Evolutionary conservation across 2,888 invertebrate species (phyloP), one percentile per base, ranked within the genome.

Genomic region (Eueremaeus valkanovi): DNA sequence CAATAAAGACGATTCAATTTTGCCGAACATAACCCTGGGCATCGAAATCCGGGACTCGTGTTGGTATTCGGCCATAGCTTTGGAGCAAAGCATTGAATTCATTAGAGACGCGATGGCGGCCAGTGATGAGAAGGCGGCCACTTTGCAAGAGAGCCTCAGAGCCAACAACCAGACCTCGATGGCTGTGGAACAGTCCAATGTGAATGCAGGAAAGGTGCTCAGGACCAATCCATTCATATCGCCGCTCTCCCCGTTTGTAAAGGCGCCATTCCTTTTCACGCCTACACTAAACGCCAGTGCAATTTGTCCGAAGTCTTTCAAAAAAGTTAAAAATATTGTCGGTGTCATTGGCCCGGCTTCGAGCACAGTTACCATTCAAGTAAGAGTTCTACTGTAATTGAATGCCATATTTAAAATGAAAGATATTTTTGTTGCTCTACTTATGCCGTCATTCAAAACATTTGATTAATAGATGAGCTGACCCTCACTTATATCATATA

Each of bases 11-110:
- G 82, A 84, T 0, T 83, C 84, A 66, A 84, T 90, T 76, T 83
- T 89, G 76, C 88, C 88, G 9, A 83, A 83, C 78, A 85, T 88
- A 73, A 85, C 84, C 1, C 83, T 89, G 18, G 91, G 91, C 33
- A 87, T 90, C 75, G 90, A 90, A 82, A 89, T 90, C 77, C 85
- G 90, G 3, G 92, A 92, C 84, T 90, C 90, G 31, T 92, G 92
- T 83, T 92, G 91, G 91, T 90, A 90, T 81, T 89, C 91, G 3
- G 89, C 90, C 21, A 89, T 91, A 5, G 91, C 91, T 40, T 85
- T 92, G 78, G 90, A 90, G 81, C 90, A 90, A 83, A 89, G 89
- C 82, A 89, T 91, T 78, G 89, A 90, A 83, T 87, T 90, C 80
- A 89, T 90, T 79, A 86, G 90, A 68, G 89, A 89, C 81, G 88